Conservation (phyloP, 2,797 vertebrate genomes). For the Gymnopithys bicolor region DNA sequence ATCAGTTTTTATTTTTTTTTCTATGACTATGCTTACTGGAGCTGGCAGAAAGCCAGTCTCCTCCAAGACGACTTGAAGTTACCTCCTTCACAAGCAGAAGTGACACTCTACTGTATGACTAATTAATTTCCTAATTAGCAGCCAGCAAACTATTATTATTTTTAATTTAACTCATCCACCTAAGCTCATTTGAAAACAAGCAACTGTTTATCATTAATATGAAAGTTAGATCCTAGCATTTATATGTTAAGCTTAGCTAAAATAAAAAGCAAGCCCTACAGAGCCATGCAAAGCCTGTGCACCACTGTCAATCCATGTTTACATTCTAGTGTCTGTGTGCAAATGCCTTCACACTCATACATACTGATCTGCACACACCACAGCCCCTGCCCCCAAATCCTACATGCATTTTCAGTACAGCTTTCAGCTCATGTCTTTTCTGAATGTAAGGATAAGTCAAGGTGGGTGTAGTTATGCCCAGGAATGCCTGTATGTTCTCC, state of each 20-base stretch:
- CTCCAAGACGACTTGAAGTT: neutral
- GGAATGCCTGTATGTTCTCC: neutral
- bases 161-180: conserved; percentile 33
- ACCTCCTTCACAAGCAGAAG: neutral
- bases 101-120: neutral
- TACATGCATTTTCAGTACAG: neutral
- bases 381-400: neutral
- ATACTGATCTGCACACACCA: neutral
- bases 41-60: neutral
- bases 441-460: neutral
- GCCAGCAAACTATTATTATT: neutral
- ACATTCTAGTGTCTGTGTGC: neutral
- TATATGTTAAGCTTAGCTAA: neutral
- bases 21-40: neutral
- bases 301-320: fast-evolving
- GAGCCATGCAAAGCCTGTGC: neutral
- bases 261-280: neutral
- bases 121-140: conserved; percentile 39
- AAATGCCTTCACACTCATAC: neutral
- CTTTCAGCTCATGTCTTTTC: neutral
- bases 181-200: neutral
- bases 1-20: neutral
- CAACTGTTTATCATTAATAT: neutral
- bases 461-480: neutral
- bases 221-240: neutral